These are phyloP conservation scores for Ctenomys sociabilis DNA, from an alignment of 2,113 vertebrate genomes.

Conservation along the genomic window DNA sequence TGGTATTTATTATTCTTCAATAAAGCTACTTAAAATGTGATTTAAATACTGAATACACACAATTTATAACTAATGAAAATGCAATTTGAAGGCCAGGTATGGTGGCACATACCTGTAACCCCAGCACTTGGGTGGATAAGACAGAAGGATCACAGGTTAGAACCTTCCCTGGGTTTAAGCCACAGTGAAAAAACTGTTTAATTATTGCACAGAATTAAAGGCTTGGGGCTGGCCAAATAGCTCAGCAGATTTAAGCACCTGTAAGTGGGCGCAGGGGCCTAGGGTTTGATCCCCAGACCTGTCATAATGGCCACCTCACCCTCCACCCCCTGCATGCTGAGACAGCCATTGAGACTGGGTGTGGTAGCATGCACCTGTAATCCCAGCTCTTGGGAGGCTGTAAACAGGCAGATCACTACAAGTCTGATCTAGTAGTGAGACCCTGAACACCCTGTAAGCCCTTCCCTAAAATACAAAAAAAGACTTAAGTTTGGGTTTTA, in stretches of 20 bases:
- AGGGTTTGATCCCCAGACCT: no score
- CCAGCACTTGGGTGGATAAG: neutral
- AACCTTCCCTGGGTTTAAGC: neutral
- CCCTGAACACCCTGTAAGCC: no score
- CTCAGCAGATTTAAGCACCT: no score
- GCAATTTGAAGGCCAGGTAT: neutral
- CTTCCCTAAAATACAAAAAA: no score
- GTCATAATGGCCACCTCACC: no score
- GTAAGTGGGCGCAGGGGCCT: no score
- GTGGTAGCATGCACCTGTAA: no score
- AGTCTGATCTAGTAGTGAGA: no score
- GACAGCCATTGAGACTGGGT: no score
- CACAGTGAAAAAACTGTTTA: neutral
- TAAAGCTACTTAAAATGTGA: slow-evolving; percentile 16
- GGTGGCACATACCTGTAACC: neutral
- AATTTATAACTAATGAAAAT: slow-evolving; percentile 23
- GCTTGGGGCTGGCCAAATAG: neutral
- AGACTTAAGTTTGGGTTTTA: neutral
- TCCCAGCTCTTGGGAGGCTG: no score
- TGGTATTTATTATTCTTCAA: neutral
- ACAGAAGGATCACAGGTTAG: neutral
- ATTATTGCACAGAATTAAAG: neutral
- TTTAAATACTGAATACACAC: neutral
- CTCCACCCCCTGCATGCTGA: no score
- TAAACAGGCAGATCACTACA: no score